These are phyloP conservation scores for Heliconius ethilla DNA, from an alignment of 2,888 invertebrate species.

Conservation along the genomic window DNA sequence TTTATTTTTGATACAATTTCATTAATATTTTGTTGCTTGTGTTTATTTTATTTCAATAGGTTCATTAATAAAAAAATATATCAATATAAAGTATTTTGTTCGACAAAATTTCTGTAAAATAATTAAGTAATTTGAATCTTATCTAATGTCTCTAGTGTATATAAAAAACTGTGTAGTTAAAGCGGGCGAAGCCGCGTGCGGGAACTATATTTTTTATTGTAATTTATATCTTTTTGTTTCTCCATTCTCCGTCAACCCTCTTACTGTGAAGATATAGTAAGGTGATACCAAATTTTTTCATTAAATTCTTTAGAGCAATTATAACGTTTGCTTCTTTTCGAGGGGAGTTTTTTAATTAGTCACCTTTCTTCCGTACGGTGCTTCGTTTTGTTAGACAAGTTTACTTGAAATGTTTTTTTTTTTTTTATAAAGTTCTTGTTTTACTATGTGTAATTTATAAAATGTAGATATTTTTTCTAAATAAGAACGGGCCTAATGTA, in stretches of 20 bases:
- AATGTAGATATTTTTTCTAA: too few species aligned
- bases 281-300: slow-evolving; percentile 26
- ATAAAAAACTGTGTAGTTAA: too few species aligned
- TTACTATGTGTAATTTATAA: too few species aligned
- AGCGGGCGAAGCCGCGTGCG: background rate
- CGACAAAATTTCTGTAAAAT: background rate
- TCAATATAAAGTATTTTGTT: background rate
- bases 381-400: slow-evolving; percentile 52
- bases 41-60: background rate
- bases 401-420: slow-evolving; percentile 19
- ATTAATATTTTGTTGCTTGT: too few species aligned
- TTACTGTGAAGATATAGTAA: slow-evolving; percentile 1
- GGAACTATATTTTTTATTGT: background rate
- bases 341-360: slow-evolving; percentile 65
- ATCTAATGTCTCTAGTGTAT: too few species aligned
- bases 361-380: slow-evolving; percentile 60
- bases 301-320: slow-evolving; percentile 38
- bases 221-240: background rate
- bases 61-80: background rate
- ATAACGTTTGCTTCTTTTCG: slow-evolving; percentile 36
- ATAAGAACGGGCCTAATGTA: too few species aligned
- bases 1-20: background rate
- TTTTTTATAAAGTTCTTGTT: too few species aligned
- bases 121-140: too few species aligned
- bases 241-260: slow-evolving; percentile 5